A percentile compares a stretch with the other conserved stretches of the same genome.
phyloP scores from a whole-genome alignment of 2,797 vertebrate species.

The Pseudopleuronectes americanus region DNA sequence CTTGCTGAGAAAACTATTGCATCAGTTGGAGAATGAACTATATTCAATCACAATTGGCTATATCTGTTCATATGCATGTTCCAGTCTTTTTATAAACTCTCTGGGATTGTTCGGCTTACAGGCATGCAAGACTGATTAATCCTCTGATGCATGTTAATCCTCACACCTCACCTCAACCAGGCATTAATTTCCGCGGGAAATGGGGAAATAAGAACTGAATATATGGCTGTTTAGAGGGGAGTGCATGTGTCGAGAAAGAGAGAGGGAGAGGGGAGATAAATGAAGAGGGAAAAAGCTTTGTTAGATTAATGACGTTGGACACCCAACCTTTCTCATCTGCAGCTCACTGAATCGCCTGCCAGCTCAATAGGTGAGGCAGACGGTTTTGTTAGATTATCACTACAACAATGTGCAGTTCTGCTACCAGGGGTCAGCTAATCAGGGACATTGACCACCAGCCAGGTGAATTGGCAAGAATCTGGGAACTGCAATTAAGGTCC shows the following conservation, averaged over 20 bases:
- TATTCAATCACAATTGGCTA: slow-evolving; percentile 31
- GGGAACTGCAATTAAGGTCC: slow-evolving; percentile 1
- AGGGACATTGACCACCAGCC: not conserved
- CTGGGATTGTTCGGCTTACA: slow-evolving; percentile 8
- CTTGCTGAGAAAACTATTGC: slow-evolving; percentile 4
- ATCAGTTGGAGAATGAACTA: slow-evolving; percentile 26
- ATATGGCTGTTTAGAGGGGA: slow-evolving; percentile 54
- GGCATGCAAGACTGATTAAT: slow-evolving; percentile 55
- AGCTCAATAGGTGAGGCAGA: slow-evolving; percentile 41
- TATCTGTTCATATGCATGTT: slow-evolving; percentile 38
- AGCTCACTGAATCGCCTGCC: slow-evolving; percentile 40
- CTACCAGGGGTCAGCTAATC: slow-evolving; percentile 23
- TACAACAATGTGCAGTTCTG: slow-evolving; percentile 31
- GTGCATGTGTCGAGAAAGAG: slow-evolving; percentile 27
- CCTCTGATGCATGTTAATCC: slow-evolving; percentile 43
- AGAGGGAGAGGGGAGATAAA: not conserved
- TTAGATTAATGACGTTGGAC: slow-evolving; percentile 61
- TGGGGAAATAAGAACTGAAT: slow-evolving; percentile 40
- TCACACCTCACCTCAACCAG: slow-evolving; percentile 49
- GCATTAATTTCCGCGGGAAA: slow-evolving; percentile 60
- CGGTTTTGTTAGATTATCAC: slow-evolving; percentile 44
- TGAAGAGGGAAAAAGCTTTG: slow-evolving; percentile 4
- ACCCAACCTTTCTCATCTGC: slow-evolving; percentile 49
- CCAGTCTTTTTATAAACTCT: not conserved
- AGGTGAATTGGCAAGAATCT: not conserved